phyloP scores from a whole-genome alignment of 2,888 invertebrate species.

The Microchrysa polita region DNA sequence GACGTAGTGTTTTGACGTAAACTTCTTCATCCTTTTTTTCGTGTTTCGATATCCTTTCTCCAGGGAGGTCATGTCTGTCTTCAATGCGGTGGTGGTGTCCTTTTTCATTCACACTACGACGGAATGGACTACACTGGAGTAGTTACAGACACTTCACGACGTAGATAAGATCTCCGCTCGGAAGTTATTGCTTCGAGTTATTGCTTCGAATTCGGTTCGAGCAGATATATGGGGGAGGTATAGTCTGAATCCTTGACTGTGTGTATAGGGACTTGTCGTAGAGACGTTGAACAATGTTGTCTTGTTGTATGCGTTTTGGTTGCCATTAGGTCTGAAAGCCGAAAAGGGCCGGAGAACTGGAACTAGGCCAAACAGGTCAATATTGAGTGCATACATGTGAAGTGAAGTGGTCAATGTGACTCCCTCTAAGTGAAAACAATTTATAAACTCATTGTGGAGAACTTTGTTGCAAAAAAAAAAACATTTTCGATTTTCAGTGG shows the following conservation, averaged over 20 bases:
- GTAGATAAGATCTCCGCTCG: constrained; percentile 22
- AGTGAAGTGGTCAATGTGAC: too few species aligned
- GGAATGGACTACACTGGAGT: too few species aligned
- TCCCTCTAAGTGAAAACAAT: too few species aligned
- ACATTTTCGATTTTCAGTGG: neutral
- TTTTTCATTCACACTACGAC: constrained; percentile 21
- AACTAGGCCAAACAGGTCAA: constrained; percentile 12
- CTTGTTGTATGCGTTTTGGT: constrained; percentile 12
- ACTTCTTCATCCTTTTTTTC: neutral
- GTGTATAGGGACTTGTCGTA: constrained; percentile 22
- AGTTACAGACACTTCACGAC: neutral
- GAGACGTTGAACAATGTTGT: constrained; percentile 7
- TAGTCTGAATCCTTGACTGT: constrained; percentile 19
- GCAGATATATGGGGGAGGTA: constrained; percentile 21
- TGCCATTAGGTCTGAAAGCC: constrained; percentile 26
- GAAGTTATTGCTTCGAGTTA: constrained; percentile 17
- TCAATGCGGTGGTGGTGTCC: neutral
- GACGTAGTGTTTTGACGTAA: neutral
- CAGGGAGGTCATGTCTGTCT: constrained; percentile 6
- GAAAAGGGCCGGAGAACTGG: constrained; percentile 23
- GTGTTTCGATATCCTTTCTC: constrained; percentile 10
- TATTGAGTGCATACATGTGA: too few species aligned
- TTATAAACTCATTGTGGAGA: too few species aligned
- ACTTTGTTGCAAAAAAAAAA: too few species aligned
- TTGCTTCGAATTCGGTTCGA: neutral